Conservation (phyloP, 2,888 invertebrate species). For the Cyrtodaria siliqua region DNA sequence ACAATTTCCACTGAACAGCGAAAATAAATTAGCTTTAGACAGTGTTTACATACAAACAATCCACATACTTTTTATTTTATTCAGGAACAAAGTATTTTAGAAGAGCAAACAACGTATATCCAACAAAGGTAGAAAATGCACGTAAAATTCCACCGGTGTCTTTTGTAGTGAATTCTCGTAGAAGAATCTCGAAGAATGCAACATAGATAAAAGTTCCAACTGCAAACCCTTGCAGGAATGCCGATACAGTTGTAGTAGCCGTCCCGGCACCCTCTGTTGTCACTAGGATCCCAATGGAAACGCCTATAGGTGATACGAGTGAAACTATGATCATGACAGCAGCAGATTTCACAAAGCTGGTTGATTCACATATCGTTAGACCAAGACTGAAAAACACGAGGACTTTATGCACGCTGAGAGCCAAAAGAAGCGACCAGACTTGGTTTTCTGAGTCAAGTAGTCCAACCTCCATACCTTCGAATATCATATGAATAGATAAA, state of each 20-base stretch:
- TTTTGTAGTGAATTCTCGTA: conserved; percentile 17
- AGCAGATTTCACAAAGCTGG: conserved; percentile 15
- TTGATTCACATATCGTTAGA: conserved; percentile 67
- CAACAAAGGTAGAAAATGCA: not conserved
- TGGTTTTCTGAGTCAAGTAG: conserved; percentile 82
- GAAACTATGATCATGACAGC: conserved; percentile 14
- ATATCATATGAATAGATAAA: conserved; percentile 88
- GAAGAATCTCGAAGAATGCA: conserved; percentile 42
- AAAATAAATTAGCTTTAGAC: too few relatives aligned
- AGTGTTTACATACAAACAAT: too few relatives aligned
- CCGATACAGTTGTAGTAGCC: conserved; percentile 2
- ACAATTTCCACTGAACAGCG: too few relatives aligned
- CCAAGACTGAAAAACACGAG: conserved; percentile 88
- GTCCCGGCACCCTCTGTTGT: conserved; percentile 3
- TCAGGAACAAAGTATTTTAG: conserved; percentile 10
- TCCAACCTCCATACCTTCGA: conserved; percentile 88
- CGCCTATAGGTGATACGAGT: conserved; percentile 22
- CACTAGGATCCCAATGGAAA: conserved; percentile 27
- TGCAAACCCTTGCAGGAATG: conserved; percentile 35
- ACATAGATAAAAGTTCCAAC: conserved; percentile 49
- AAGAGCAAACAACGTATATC: conserved; percentile 11
- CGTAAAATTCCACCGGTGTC: conserved; percentile 2
- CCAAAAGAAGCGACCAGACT: conserved; percentile 84
- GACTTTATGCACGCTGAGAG: conserved; percentile 87
- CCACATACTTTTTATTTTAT: not conserved